These are phyloP conservation scores for Reticulitermes lucifugus DNA, from an alignment of 2,888 invertebrate species.

Conservation along the genomic window DNA sequence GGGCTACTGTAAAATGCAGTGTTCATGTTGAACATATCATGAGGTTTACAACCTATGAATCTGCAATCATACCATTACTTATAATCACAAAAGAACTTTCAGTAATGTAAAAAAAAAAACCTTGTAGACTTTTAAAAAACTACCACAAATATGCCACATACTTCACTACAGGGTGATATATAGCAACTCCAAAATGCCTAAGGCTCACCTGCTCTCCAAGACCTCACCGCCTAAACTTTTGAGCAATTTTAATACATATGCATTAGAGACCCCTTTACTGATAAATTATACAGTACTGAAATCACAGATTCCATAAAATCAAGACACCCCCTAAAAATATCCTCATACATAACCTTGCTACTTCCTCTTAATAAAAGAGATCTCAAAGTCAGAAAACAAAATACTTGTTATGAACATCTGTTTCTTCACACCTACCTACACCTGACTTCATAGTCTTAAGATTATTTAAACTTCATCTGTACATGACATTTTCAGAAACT, in stretches of 20 bases:
- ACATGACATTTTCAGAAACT: no score
- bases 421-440: not conserved
- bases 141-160: not conserved
- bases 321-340: not conserved
- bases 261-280: not conserved
- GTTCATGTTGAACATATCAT: not conserved
- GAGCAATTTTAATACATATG: constrained; percentile 2
- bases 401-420: not conserved
- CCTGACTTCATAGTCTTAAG: no score
- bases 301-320: not conserved
- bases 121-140: not conserved
- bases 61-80: not conserved
- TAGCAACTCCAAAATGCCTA: not conserved
- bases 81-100: not conserved
- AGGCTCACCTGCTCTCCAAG: not conserved
- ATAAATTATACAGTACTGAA: not conserved
- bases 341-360: not conserved
- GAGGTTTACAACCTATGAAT: not conserved
- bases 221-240: not conserved
- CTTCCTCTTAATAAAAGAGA: not conserved
- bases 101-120: not conserved
- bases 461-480: no score
- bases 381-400: not conserved
- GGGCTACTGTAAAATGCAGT: not conserved
- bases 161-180: not conserved